These are phyloP conservation scores for Torymus aiolomorphi DNA, from an alignment of 2,888 invertebrate genomes.

Conservation along the genomic window DNA sequence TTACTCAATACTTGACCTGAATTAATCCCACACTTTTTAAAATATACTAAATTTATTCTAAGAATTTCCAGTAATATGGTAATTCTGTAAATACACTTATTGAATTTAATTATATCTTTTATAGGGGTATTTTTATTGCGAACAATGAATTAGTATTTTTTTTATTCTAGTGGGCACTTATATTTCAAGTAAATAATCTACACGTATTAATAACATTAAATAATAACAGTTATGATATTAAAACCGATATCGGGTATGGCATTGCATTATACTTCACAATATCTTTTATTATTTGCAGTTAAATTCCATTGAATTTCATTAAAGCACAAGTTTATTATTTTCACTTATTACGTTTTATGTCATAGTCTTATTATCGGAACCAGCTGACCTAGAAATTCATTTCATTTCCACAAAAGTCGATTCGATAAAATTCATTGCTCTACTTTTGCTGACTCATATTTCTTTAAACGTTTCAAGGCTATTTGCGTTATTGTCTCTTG, in stretches of 20 bases:
- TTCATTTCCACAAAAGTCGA: constrained; percentile 8
- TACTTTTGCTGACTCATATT: background rate
- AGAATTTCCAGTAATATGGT: no score
- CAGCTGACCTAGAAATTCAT: constrained; percentile 16
- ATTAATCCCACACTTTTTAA: no score
- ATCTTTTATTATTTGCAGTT: constrained; percentile 13
- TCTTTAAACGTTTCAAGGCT: background rate
- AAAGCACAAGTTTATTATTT: constrained; percentile 18
- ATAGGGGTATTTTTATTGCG: no score
- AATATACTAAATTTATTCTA: no score
- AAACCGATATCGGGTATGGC: constrained; percentile 6
- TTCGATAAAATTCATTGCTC: constrained; percentile 25
- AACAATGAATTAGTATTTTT: no score
- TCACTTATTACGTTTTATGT: constrained; percentile 2
- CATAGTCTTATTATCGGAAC: constrained; percentile 16
- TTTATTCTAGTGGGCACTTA: no score
- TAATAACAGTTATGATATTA: background rate
- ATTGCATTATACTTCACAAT: background rate
- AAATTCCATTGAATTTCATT: constrained; percentile 15
- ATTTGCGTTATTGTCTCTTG: no score
- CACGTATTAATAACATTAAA: no score
- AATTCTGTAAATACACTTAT: no score
- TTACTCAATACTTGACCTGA: no score
- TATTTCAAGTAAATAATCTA: no score
- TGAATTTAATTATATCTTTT: no score